Evolutionary conservation across 2,888 invertebrate species (phyloP), one percentile per base, ranked within the genome.

Genomic region (Tanytarsus gracilentus): DNA sequence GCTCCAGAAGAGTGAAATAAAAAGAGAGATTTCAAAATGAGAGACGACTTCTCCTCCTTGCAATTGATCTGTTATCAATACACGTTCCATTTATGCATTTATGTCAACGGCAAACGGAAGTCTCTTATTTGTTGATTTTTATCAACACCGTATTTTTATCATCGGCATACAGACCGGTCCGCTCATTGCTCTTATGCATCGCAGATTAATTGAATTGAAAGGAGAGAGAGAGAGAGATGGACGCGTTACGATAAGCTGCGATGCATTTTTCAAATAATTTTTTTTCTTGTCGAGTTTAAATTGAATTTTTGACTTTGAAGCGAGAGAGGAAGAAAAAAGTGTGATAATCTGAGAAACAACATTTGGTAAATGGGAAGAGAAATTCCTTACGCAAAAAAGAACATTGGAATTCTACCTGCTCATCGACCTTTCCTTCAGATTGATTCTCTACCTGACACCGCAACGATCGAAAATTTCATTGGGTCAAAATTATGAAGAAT

Each of bases 281-380:
- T n/a, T 39, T 39, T 39, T 5, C 4, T 8, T 39, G 4, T 39
- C 39, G 7, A n/a, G 9, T 39, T 39, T 14, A 6, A 14, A n/a
- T 39, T 39, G 39, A n/a, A n/a, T n/a, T n/a, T n/a, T n/a, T n/a
- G n/a, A n/a, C n/a, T n/a, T n/a, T n/a, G n/a, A n/a, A n/a, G n/a
- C n/a, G n/a, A n/a, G n/a, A n/a, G n/a, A 48, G 21, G 21, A 6
- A 48, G 6, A 21, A 21, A 16, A 58, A 58, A 58, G 58, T 58
- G 58, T 58, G 58, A 58, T 58, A 58, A 44, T 58, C 58, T 58
- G 21, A 29, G 25, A 36, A 26, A 11, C 29, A 58, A 48, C 58
- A 58, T 29, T 48, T 58, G 58, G 58, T 18, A 48, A 58, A 48
- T 26, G 27, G 53, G 25, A 56, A 21, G 51, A 30, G 30, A 30